phyloP scores from a whole-genome alignment of 2,113 vertebrate genomes.

The Excalfactoria chinensis region DNA sequence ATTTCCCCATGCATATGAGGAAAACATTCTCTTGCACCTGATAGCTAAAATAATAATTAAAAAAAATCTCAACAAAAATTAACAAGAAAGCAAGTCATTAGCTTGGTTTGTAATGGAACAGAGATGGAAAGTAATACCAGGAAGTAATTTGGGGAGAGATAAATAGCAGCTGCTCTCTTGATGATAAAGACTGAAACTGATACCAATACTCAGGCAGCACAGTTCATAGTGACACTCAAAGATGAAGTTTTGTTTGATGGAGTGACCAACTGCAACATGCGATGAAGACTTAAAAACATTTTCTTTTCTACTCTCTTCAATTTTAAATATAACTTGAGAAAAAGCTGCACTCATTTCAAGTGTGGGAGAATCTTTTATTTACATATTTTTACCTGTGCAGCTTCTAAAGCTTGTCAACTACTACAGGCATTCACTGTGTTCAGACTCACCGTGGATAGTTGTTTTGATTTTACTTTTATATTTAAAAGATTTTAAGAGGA shows the following conservation, averaged over 20 bases:
- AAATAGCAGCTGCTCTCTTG: conserved; percentile 37
- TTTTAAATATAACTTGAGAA: not conserved
- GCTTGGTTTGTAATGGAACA: not conserved
- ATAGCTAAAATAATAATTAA: not conserved
- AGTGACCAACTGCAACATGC: not conserved
- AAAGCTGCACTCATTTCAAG: not conserved
- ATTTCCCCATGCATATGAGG: not conserved
- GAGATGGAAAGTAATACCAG: conserved; percentile 8
- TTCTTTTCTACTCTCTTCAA: not conserved
- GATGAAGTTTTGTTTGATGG: not conserved
- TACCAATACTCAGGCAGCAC: not conserved
- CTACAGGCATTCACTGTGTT: not conserved
- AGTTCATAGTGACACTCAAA: not conserved
- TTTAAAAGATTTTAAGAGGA: not conserved
- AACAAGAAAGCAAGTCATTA: not conserved
- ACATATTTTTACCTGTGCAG: not conserved
- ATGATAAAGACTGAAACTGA: conserved; percentile 45
- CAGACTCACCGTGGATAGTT: not conserved
- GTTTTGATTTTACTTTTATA: not conserved
- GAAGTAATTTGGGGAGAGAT: conserved; percentile 49
- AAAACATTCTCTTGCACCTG: not conserved
- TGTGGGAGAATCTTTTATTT: not conserved
- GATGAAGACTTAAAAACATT: not conserved
- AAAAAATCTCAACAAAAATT: not conserved
- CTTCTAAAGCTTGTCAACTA: not conserved